Evolutionary conservation across 2,797 vertebrate species (phyloP).

Genomic region (Enteromius mattozi): DNA sequence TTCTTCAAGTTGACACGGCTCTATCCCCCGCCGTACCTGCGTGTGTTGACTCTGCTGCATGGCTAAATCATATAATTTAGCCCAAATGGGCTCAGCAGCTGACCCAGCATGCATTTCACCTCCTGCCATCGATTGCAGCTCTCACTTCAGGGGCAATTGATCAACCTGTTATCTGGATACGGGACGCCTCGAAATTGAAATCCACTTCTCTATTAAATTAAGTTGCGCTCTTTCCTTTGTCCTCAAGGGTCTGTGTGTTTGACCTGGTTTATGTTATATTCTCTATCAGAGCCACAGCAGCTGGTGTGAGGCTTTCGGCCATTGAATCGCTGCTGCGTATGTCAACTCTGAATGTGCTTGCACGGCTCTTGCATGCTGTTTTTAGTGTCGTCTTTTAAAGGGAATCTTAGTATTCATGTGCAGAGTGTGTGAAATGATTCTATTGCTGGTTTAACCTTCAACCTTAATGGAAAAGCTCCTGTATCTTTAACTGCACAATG

Average conservation of each 20-base stretch:
- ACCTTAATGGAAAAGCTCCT: not conserved
- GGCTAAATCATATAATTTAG: conserved; percentile 58
- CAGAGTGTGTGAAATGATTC: not conserved
- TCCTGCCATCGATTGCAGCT: conserved; percentile 57
- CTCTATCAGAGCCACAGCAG: conserved; percentile 52
- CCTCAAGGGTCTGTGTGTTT: conserved; percentile 48
- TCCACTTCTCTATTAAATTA: conserved; percentile 55
- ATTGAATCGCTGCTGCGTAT: conserved; percentile 18
- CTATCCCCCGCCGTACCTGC: not conserved
- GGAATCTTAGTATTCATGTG: conserved; percentile 21
- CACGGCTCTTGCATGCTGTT: not conserved
- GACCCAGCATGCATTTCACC: conserved; percentile 57
- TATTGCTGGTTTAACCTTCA: conserved; percentile 30
- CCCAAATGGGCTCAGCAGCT: conserved; percentile 50
- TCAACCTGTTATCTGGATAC: conserved; percentile 61
- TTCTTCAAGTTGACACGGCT: not conserved
- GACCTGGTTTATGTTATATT: conserved; percentile 67
- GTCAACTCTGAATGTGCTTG: conserved; percentile 16
- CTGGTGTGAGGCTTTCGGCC: conserved; percentile 50
- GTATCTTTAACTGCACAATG: not conserved
- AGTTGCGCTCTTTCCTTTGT: conserved; percentile 42
- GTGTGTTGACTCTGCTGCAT: conserved; percentile 51
- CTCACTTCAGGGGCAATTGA: conserved; percentile 59
- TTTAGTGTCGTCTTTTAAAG: not conserved
- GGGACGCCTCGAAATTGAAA: conserved; percentile 57